These are phyloP conservation scores for Anadara kagoshimensis DNA, from an alignment of 1,140 invertebrate genomes.

Conservation along the genomic window DNA sequence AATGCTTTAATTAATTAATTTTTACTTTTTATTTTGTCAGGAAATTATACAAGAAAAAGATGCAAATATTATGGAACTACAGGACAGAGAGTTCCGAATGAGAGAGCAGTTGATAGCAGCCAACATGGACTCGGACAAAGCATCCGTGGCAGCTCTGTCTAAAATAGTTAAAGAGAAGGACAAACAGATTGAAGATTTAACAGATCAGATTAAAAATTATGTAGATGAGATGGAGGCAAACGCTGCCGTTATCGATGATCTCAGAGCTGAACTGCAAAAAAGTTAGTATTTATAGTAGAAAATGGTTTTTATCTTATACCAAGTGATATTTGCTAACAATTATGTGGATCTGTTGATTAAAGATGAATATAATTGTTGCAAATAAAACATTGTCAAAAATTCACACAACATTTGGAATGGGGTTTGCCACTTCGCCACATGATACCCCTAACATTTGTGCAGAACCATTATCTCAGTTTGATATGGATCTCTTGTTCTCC, in stretches of 20 bases:
- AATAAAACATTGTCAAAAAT: no score
- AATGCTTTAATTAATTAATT: no score
- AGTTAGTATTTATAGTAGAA: conserved; percentile 31
- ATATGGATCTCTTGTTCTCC: no score
- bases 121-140: conserved; percentile 74
- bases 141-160: conserved; percentile 70
- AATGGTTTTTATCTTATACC: background rate
- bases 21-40: conserved; percentile 39
- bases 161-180: conserved; percentile 79
- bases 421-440: no score
- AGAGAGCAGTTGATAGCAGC: conserved; percentile 70
- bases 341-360: no score
- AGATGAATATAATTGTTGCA: no score
- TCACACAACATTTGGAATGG: no score
- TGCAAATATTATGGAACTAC: conserved; percentile 77
- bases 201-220: conserved; percentile 82
- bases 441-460: no score
- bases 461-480: no score
- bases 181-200: conserved; percentile 80
- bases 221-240: conserved; percentile 81
- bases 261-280: conserved; percentile 73
- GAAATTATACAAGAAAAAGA: conserved; percentile 79
- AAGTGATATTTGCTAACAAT: no score
- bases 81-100: conserved; percentile 74
- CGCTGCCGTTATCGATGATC: conserved; percentile 77